Evolutionary conservation across 2,888 invertebrate species (phyloP).

Genomic region (Leptogaster cylindrica): DNA sequence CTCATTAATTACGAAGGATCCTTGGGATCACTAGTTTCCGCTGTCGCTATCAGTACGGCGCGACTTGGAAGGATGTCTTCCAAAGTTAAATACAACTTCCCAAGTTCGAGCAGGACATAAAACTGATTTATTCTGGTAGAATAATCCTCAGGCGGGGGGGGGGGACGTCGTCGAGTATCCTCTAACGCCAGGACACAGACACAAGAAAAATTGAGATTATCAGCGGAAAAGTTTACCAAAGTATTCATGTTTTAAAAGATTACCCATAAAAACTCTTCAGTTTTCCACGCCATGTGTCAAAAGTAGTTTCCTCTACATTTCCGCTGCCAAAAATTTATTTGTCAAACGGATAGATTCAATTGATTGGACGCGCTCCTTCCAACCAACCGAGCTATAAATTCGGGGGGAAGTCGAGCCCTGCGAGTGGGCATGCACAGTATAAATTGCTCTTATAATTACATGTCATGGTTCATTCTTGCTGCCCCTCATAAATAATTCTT

Average conservation of each 20-base stretch:
- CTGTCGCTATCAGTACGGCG: neutral
- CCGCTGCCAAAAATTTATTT: slow-evolving; percentile 32
- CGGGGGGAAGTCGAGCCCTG: slow-evolving; percentile 1
- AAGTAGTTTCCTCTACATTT: slow-evolving; percentile 30
- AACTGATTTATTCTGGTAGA: slow-evolving; percentile 33
- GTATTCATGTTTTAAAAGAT: slow-evolving; percentile 37
- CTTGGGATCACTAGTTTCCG: neutral
- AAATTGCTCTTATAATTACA: slow-evolving; percentile 40
- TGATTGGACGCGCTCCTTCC: neutral
- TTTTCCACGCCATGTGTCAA: slow-evolving; percentile 32
- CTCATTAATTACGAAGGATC: slow-evolving; percentile 20
- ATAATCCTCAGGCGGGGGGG: neutral
- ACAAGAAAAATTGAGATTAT: slow-evolving; percentile 29
- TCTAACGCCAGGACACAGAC: neutral
- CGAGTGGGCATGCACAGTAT: slow-evolving; percentile 26
- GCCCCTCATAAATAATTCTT: slow-evolving; percentile 29
- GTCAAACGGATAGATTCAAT: neutral
- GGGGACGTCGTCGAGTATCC: neutral
- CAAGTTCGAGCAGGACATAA: slow-evolving; percentile 16
- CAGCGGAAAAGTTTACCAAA: slow-evolving; percentile 31
- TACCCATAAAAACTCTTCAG: slow-evolving; percentile 25
- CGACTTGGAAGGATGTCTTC: neutral
- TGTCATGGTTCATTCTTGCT: slow-evolving; percentile 31
- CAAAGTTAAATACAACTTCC: slow-evolving; percentile 20
- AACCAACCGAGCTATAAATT: neutral